Base-by-base conservation (phyloP, 2,797 vertebrate species). In the Fundulus diaphanus region DNA sequence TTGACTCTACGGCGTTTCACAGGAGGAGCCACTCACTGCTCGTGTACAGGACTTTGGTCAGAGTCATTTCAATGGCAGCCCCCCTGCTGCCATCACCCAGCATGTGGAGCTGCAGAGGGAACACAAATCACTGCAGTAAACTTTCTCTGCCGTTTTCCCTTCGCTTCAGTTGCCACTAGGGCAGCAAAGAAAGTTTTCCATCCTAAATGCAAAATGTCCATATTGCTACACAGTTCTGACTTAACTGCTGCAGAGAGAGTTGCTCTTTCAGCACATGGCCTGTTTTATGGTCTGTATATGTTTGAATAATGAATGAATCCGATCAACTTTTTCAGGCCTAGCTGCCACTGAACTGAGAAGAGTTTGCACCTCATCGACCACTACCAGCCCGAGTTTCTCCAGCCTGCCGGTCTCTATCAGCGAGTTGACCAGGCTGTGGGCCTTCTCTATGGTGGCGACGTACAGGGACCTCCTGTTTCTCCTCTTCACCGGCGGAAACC, bases 381-480 rank as follows among this genome's bases (percentile, higher is more conserved):
- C 98, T 88, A 98, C 87, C 80, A 99, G 95, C 1, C 98, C 97
- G 0, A 99, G 89, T 68, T 92, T 86, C 8, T 82, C 48, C 2
- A 98, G 92, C 70, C 97, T 93, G 46, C 82, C 75, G 7, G 83
- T 91, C 91, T 99, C 98, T 2, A 99, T 97, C 82, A 99, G 93
- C 2, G 97, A 96, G 90, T 99, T 99, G 70, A 99, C 95, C 18
- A 99, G 95, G 89, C 95, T 94, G 78, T 99, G 97, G 42, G 93
- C 97, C 84, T 99, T 99, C 86, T 99, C 98, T 73, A 99, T 99
- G 0, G 98, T 99, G 18, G 97, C 95, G 59, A 99, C 88, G 83
- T 97, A 99, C 0, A 99, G 87, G 0, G 96, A 97, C 0, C 91
- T 95, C 78, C 93, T 96, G 15, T 73, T 83, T 73, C 96, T 95